phyloP scores from a whole-genome alignment of 2,797 vertebrate species.

The Clarias fuscus region DNA sequence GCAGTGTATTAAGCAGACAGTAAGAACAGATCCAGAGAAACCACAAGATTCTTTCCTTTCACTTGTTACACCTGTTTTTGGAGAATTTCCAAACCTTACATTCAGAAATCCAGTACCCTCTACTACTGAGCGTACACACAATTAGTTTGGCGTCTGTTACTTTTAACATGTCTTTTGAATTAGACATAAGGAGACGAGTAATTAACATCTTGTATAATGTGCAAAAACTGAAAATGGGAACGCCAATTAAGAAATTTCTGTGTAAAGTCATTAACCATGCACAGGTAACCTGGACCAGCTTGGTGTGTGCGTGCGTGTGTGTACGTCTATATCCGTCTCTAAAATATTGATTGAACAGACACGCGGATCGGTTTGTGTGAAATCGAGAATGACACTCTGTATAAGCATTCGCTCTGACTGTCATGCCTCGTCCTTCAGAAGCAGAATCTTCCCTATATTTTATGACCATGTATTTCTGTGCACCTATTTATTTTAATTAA shows the following conservation, averaged over 20 bases:
- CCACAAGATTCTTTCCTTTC: neutral
- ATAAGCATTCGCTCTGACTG: conserved; percentile 58
- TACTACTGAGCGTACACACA: neutral
- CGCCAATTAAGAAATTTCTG: neutral
- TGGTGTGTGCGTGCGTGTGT: neutral
- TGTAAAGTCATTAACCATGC: conserved; percentile 28
- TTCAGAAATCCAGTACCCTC: neutral
- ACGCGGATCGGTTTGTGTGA: conserved; percentile 51
- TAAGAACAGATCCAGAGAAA: neutral
- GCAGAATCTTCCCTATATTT: conserved; percentile 35
- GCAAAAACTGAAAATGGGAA: neutral
- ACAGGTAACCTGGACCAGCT: conserved; percentile 10
- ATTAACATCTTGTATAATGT: neutral
- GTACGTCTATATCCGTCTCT: neutral
- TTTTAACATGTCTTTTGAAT: neutral
- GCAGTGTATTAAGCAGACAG: neutral
- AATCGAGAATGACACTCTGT: conserved; percentile 61
- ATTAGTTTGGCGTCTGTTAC: neutral
- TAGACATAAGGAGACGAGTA: neutral
- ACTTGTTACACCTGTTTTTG: too few relatives aligned
- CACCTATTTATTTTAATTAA: neutral
- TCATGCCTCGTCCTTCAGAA: conserved; percentile 56
- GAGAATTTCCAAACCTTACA: neutral
- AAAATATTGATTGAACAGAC: conserved; percentile 36
- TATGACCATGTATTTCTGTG: neutral